These are phyloP conservation scores for Drosophila truncata DNA, from an alignment of 1,140 invertebrate genomes.

Conservation along the genomic window DNA sequence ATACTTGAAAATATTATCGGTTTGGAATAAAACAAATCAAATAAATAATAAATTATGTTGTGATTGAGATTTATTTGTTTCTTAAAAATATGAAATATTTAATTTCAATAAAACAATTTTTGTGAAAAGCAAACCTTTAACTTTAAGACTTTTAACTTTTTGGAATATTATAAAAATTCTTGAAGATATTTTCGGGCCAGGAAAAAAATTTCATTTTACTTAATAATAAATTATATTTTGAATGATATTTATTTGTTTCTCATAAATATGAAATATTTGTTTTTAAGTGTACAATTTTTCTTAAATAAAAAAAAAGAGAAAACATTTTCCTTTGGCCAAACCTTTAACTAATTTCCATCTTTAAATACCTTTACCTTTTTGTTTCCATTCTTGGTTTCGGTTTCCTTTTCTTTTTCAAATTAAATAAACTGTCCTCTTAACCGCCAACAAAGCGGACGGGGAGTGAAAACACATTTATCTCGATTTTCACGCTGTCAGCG, in stretches of 20 bases:
- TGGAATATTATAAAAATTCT: no score
- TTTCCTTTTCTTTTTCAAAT: conserved; percentile 54
- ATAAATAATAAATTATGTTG: no score
- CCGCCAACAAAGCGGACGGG: conserved; percentile 34
- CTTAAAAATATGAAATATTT: no score
- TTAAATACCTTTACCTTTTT: conserved; percentile 52
- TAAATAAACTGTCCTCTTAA: conserved; percentile 72
- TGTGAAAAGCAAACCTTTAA: no score
- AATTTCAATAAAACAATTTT: no score
- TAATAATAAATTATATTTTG: no score
- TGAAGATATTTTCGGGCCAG: no score
- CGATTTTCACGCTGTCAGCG: conserved; percentile 82
- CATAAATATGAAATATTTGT: neutral
- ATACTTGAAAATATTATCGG: neutral
- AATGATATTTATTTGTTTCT: neutral
- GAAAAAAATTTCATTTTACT: no score
- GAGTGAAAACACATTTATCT: conserved; percentile 76
- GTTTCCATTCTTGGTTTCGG: conserved; percentile 1
- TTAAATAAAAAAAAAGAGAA: neutral
- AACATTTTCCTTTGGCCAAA: neutral
- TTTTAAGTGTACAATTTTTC: neutral
- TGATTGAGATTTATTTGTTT: no score
- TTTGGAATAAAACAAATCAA: no score
- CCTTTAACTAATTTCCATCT: conserved; percentile 38
- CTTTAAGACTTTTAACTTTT: no score